These are phyloP conservation scores for Hippolais icterina DNA, from an alignment of 2,113 vertebrate genomes.

Conservation along the genomic window DNA sequence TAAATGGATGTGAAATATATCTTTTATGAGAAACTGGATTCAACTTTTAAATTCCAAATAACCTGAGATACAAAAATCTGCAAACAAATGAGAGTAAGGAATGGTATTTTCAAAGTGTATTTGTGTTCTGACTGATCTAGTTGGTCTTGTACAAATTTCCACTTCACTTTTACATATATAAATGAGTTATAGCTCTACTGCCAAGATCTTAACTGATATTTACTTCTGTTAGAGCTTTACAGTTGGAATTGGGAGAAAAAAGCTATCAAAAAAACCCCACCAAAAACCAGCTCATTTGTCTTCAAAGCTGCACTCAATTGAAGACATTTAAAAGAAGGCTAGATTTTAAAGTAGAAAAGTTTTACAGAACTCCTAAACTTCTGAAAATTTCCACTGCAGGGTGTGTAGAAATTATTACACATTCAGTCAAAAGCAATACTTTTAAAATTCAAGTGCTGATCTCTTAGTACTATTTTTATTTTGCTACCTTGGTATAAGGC, in stretches of 20 bases:
- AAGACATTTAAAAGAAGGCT: neutral
- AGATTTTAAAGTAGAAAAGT: neutral
- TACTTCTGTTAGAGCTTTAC: neutral
- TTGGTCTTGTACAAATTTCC: neutral
- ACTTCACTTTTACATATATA: neutral
- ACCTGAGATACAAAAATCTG: neutral
- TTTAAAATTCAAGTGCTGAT: neutral
- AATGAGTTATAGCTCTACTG: neutral
- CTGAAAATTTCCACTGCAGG: neutral
- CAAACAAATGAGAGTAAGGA: neutral
- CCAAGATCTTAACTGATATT: neutral
- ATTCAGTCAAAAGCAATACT: neutral
- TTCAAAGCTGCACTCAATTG: neutral
- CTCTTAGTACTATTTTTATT: neutral
- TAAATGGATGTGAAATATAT: neutral
- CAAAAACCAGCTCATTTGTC: neutral
- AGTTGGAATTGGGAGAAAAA: neutral
- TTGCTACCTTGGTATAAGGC: neutral
- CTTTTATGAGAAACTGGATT: neutral
- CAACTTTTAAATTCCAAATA: neutral
- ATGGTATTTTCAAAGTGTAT: neutral
- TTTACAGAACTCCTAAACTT: neutral
- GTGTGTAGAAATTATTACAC: neutral
- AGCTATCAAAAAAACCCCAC: rapidly evolving
- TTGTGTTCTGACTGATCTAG: neutral